Evolutionary conservation across 1,140 invertebrate species (phyloP).

Genomic region (Meloidogyne exigua): DNA sequence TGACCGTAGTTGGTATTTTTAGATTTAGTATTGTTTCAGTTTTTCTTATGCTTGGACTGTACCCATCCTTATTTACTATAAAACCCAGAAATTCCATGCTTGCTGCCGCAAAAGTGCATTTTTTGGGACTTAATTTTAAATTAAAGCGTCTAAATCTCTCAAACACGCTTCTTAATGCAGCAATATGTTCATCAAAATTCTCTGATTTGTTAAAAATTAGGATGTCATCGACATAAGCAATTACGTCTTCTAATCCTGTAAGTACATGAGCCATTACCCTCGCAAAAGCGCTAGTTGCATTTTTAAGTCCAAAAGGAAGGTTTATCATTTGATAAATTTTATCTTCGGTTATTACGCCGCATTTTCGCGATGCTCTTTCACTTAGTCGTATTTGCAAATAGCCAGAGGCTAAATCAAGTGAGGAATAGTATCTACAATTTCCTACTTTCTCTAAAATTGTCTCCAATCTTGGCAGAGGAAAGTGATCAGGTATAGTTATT

Average conservation of each 20-base stretch:
- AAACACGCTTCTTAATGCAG: not conserved
- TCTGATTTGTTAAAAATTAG: not conserved
- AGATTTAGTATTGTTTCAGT: slow-evolving; percentile 1
- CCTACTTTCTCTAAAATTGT: slow-evolving; percentile 12
- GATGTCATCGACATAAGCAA: not conserved
- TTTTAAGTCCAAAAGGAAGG: not conserved
- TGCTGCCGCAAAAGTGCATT: not conserved
- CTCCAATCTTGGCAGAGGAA: slow-evolving; percentile 8
- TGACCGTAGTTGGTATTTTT: not conserved
- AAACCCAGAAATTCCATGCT: not conserved
- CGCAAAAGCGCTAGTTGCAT: slow-evolving; percentile 6
- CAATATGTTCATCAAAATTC: not conserved
- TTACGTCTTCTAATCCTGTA: not conserved
- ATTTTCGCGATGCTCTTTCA: slow-evolving; percentile 27
- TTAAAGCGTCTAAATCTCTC: slow-evolving; percentile 1
- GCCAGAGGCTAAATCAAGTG: not conserved
- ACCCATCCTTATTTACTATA: not conserved
- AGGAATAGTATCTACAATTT: not conserved
- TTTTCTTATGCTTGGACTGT: not conserved
- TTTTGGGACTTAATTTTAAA: slow-evolving; percentile 9
- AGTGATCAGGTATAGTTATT: slow-evolving; percentile 8
- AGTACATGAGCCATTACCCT: slow-evolving; percentile 9
- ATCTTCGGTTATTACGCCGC: slow-evolving; percentile 7
- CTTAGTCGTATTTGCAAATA: not conserved
- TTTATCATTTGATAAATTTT: not conserved